Evolutionary conservation across 2,888 invertebrate genomes (phyloP).

Genomic region (Herminia tarsipennalis): DNA sequence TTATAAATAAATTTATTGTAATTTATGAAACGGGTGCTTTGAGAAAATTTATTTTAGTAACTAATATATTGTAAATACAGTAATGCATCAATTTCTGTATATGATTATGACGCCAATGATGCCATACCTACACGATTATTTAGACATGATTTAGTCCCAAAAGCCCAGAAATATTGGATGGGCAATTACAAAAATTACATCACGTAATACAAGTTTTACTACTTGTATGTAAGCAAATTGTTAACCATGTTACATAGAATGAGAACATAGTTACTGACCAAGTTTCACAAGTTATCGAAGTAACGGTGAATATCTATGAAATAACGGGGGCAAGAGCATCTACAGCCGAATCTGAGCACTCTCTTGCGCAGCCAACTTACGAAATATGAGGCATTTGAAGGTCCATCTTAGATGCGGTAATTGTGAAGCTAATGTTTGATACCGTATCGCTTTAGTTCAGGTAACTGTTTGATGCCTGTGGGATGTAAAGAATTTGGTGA

Average conservation of each 20-base stretch:
- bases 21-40: too few relatives aligned
- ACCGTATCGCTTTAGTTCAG: constrained; percentile 34
- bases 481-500: constrained; percentile 14
- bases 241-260: constrained; percentile 37
- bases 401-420: constrained; percentile 43
- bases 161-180: too few relatives aligned
- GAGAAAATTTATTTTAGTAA: too few relatives aligned
- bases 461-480: constrained; percentile 37
- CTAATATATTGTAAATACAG: too few relatives aligned
- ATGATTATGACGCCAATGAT: too few relatives aligned
- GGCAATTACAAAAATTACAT: not conserved
- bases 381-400: constrained; percentile 49
- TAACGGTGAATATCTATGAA: constrained; percentile 54
- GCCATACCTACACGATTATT: too few relatives aligned
- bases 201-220: constrained; percentile 6
- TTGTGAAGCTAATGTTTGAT: constrained; percentile 38
- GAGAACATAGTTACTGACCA: constrained; percentile 44
- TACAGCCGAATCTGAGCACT: constrained; percentile 51
- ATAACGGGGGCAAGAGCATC: constrained; percentile 57
- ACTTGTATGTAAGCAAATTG: constrained; percentile 22
- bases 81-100: too few relatives aligned
- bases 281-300: constrained; percentile 58
- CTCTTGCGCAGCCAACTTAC: constrained; percentile 46
- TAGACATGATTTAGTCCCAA: too few relatives aligned
- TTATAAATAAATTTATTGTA: too few relatives aligned